phyloP scores from a whole-genome alignment of 2,888 invertebrate species.

The Orchesellides sinensis region DNA sequence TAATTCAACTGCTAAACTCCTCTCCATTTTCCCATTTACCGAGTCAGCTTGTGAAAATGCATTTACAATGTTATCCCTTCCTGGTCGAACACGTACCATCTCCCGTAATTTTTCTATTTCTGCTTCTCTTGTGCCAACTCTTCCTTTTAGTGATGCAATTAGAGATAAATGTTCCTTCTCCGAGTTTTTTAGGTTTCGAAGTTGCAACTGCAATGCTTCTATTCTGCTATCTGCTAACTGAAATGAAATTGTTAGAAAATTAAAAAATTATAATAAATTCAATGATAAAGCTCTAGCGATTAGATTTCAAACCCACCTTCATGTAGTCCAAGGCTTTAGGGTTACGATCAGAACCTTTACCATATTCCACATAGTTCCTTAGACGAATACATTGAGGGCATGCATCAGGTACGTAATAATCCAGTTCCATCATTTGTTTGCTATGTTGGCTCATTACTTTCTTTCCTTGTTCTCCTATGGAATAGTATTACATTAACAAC shows the following conservation, averaged over 20 bases:
- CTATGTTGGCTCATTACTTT: neutral
- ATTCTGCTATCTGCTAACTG: slow-evolving; percentile 73
- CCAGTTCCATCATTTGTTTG: slow-evolving; percentile 37
- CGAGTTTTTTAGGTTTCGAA: slow-evolving; percentile 60
- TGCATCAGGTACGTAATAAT: slow-evolving; percentile 47
- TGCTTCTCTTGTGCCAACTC: slow-evolving; percentile 66
- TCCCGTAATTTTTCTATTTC: slow-evolving; percentile 69
- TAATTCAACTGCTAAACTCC: slow-evolving; percentile 54
- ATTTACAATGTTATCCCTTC: slow-evolving; percentile 54
- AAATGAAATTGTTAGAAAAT: neutral
- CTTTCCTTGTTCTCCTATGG: neutral
- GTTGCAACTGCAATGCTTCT: slow-evolving; percentile 72
- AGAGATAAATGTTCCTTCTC: slow-evolving; percentile 65
- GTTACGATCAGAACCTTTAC: slow-evolving; percentile 53
- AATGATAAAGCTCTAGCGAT: neutral
- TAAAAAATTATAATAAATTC: neutral
- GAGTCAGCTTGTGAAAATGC: slow-evolving; percentile 1
- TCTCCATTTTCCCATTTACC: slow-evolving; percentile 33
- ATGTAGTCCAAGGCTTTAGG: slow-evolving; percentile 69
- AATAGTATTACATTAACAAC: neutral
- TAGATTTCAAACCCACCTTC: slow-evolving; percentile 69
- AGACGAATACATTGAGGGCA: slow-evolving; percentile 71
- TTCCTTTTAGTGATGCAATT: slow-evolving; percentile 65
- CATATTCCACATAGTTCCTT: slow-evolving; percentile 70
- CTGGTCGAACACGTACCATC: slow-evolving; percentile 62